Evolutionary conservation across 2,888 invertebrate species (phyloP).

Genomic region (Syritta pipiens): DNA sequence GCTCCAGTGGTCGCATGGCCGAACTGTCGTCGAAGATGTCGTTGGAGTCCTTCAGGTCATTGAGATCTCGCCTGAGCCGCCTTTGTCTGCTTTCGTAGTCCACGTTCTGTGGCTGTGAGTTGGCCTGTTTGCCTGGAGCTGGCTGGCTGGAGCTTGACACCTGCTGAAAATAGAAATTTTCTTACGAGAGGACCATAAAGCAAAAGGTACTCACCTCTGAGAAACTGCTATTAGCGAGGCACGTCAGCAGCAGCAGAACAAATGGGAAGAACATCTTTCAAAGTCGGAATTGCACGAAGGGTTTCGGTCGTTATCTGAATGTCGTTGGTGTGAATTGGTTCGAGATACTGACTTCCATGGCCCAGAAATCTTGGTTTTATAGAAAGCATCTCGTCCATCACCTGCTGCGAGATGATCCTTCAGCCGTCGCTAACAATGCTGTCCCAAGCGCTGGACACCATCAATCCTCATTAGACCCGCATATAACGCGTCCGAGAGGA

Average conservation of each 20-base stretch:
- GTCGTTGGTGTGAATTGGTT: conserved; percentile 41
- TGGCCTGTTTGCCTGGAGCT: conserved; percentile 33
- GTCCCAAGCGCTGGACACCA: conserved; percentile 32
- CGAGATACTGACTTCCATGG: conserved; percentile 47
- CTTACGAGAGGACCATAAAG: not conserved
- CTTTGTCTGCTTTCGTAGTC: conserved; percentile 48
- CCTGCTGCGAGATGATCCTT: conserved; percentile 57
- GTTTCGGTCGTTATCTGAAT: not conserved
- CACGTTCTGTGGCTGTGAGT: conserved; percentile 10
- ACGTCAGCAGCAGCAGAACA: conserved; percentile 55
- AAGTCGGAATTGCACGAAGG: not conserved
- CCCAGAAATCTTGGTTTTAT: conserved; percentile 55
- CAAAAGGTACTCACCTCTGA: conserved; percentile 40
- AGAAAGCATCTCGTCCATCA: conserved; percentile 43
- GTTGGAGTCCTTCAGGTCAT: conserved; percentile 42
- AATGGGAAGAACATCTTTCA: conserved; percentile 61
- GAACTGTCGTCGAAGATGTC: conserved; percentile 59
- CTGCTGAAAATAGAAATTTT: conserved; percentile 14
- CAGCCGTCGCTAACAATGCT: conserved; percentile 42
- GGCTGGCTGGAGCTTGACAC: conserved; percentile 33
- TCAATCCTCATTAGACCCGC: conserved; percentile 59
- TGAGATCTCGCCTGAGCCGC: conserved; percentile 44
- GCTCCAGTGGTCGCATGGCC: conserved; percentile 44
- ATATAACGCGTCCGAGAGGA: not conserved
- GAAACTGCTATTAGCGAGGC: conserved; percentile 43